Conservation (phyloP, 2,888 invertebrate genomes). For the Sinohyriopsis cumingii region DNA sequence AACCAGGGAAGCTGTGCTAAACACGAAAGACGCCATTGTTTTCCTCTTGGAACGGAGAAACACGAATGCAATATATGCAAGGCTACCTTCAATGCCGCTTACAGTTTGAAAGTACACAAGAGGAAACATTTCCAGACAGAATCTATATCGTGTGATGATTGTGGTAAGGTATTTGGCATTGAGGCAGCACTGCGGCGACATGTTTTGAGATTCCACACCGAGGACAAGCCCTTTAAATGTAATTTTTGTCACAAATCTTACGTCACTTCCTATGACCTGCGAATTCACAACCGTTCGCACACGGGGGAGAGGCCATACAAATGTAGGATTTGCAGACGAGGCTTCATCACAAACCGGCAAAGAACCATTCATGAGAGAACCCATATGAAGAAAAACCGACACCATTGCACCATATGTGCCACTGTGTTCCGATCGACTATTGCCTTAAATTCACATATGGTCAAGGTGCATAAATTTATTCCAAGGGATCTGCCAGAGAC, state of each 20-base stretch:
- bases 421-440: slow-evolving; percentile 10
- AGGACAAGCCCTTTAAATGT: slow-evolving; percentile 19
- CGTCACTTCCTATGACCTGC: slow-evolving; percentile 18
- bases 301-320: slow-evolving; percentile 21
- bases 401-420: slow-evolving; percentile 21
- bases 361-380: slow-evolving; percentile 23
- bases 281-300: slow-evolving; percentile 20
- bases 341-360: slow-evolving; percentile 13
- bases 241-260: slow-evolving; percentile 15
- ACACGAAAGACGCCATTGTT: slow-evolving; percentile 17
- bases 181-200: slow-evolving; percentile 22
- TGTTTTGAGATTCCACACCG: slow-evolving; percentile 16
- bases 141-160: slow-evolving; percentile 10
- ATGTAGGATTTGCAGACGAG: slow-evolving; percentile 20
- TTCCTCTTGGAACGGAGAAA: slow-evolving; percentile 2
- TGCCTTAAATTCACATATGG: slow-evolving; percentile 12
- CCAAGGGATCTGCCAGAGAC: too few relatives aligned
- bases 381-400: slow-evolving; percentile 12
- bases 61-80: slow-evolving; percentile 24
- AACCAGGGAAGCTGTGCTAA: slow-evolving; percentile 28
- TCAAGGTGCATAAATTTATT: background rate
- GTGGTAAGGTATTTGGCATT: slow-evolving; percentile 19
- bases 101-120: slow-evolving; percentile 9
- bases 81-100: slow-evolving; percentile 14
- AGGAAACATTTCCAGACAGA: slow-evolving; percentile 7